phyloP scores from a whole-genome alignment of 2,113 vertebrate species.

The Condylura cristata region DNA sequence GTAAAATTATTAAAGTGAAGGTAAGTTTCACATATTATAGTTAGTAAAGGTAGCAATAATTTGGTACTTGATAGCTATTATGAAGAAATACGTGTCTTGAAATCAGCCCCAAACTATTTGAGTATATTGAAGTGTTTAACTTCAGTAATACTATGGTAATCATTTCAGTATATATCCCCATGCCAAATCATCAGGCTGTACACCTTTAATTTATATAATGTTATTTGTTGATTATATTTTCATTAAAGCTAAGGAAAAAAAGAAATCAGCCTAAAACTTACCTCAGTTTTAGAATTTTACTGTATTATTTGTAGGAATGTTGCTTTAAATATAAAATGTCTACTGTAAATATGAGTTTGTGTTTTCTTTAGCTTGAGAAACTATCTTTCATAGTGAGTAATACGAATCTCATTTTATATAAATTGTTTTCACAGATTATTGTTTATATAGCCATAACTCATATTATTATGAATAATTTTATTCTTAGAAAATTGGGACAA shows the following conservation, averaged over 20 bases:
- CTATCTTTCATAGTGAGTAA: not conserved
- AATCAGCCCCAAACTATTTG: not conserved
- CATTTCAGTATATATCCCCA: not conserved
- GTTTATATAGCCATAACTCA: not conserved
- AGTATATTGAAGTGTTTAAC: not conserved
- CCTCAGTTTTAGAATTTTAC: constrained; percentile 11
- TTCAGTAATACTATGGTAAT: not conserved
- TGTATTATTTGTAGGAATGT: not conserved
- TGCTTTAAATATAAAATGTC: not conserved
- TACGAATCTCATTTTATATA: not conserved
- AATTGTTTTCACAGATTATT: not conserved
- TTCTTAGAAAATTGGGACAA: constrained; percentile 17
- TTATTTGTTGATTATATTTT: not conserved
- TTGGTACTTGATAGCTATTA: not conserved
- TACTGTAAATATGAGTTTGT: not conserved
- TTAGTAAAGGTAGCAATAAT: not conserved
- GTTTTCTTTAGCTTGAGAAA: not conserved
- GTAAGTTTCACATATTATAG: constrained; percentile 80
- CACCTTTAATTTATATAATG: not conserved
- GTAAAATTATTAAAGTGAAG: constrained; percentile 99
- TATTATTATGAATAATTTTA: not conserved
- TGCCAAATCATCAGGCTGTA: not conserved
- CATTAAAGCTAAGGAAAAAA: not conserved
- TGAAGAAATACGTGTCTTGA: not conserved
- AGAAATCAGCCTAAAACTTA: not conserved